These are phyloP conservation scores for Aix galericulata DNA, from an alignment of 2,113 vertebrate species.

Conservation along the genomic window DNA sequence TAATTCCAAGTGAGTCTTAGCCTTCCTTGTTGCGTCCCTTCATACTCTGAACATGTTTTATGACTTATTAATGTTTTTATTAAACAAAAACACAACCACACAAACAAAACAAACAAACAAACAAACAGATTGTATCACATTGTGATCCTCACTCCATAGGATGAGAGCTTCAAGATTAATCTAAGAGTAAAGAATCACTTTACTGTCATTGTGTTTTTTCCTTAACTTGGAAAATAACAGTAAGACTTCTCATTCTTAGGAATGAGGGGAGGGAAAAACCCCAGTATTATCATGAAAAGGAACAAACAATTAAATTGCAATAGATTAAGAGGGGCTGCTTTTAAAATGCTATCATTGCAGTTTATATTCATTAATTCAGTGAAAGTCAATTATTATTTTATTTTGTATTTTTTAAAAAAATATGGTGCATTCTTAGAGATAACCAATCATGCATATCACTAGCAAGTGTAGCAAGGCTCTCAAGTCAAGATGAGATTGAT, in stretches of 20 bases:
- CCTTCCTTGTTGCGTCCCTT: too few relatives aligned
- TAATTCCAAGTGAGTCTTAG: too few relatives aligned
- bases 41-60: too few relatives aligned
- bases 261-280: not conserved
- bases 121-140: not conserved
- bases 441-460: conserved; percentile 67
- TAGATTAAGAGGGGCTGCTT: not conserved
- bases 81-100: not conserved
- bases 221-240: not conserved
- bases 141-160: not conserved
- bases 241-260: not conserved
- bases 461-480: conserved; percentile 44
- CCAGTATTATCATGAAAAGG: not conserved
- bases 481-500: conserved; percentile 64
- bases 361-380: conserved; percentile 64
- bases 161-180: not conserved
- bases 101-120: too few relatives aligned
- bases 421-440: conserved; percentile 44
- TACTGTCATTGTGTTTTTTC: not conserved
- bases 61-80: not conserved
- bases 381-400: conserved; percentile 23
- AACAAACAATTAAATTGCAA: not conserved
- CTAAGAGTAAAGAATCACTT: not conserved
- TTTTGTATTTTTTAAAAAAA: not conserved
- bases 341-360: conserved; percentile 14